phyloP scores from a whole-genome alignment of 2,797 vertebrate genomes.

The Setipinna tenuifilis region DNA sequence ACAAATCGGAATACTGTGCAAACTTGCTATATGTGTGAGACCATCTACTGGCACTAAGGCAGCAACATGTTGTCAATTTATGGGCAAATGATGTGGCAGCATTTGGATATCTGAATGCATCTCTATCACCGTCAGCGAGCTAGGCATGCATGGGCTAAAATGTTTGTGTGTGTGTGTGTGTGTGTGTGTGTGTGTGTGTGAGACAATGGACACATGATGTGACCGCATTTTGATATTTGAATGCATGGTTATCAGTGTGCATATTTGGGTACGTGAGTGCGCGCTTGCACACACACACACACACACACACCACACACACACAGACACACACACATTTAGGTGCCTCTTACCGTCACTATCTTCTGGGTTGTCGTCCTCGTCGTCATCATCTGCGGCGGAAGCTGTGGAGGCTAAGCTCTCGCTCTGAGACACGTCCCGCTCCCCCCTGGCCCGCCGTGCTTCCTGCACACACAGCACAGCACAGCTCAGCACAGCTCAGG shows the following conservation, averaged over 20 bases:
- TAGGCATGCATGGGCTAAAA: not conserved
- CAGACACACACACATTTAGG: too few species aligned
- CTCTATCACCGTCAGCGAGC: not conserved
- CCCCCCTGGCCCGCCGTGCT: constrained; percentile 86
- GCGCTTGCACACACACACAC: too few species aligned
- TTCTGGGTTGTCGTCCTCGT: constrained; percentile 95
- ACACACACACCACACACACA: too few species aligned
- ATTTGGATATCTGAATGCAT: not conserved
- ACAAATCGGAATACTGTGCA: not conserved
- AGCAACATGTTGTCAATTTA: not conserved
- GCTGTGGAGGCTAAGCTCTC: constrained; percentile 89
- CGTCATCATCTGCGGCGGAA: constrained; percentile 94
- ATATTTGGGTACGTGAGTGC: too few species aligned
- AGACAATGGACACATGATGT: not conserved
- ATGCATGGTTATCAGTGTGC: too few species aligned
- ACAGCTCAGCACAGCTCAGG: constrained; percentile 33
- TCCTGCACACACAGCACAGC: constrained; percentile 70
- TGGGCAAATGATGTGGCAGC: not conserved
- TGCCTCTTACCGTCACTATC: constrained; percentile 91
- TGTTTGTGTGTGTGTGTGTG: not conserved
- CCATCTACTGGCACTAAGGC: not conserved
- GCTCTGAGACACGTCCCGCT: constrained; percentile 88
- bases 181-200: constrained; percentile 19
- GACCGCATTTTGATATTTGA: not conserved
- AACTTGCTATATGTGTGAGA: not conserved